phyloP scores from a whole-genome alignment of 2,797 vertebrate genomes.

The Enteromius unitaeniatus region DNA sequence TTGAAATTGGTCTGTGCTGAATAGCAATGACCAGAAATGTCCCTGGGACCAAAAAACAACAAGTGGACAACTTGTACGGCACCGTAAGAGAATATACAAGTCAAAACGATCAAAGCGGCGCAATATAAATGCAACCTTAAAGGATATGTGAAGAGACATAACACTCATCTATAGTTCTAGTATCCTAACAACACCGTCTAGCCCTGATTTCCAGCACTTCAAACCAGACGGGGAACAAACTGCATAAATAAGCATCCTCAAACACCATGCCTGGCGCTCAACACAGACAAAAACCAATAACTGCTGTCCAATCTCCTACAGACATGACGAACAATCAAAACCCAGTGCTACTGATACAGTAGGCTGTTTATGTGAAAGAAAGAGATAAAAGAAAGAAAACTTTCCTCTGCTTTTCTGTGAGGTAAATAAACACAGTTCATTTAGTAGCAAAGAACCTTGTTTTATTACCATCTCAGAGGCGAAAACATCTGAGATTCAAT shows the following conservation, averaged over 20 bases:
- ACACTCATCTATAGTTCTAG: slow-evolving; percentile 9
- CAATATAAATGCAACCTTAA: slow-evolving; percentile 32
- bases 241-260: slow-evolving; percentile 48
- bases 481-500: not conserved
- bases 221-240: slow-evolving; percentile 45
- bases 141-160: slow-evolving; percentile 16
- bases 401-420: not conserved
- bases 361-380: not conserved
- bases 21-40: slow-evolving; percentile 32
- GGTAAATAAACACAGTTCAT: not conserved
- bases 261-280: slow-evolving; percentile 20
- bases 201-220: slow-evolving; percentile 46
- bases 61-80: slow-evolving; percentile 33
- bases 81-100: slow-evolving; percentile 5
- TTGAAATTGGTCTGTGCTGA: slow-evolving; percentile 34
- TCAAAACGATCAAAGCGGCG: slow-evolving; percentile 37
- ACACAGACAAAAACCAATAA: slow-evolving; percentile 39
- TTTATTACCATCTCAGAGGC: not conserved
- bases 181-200: slow-evolving; percentile 34
- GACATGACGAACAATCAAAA: slow-evolving; percentile 12
- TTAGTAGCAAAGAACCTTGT: not conserved
- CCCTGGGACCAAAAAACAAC: slow-evolving; percentile 44
- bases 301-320: not conserved
- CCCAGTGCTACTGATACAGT: not conserved
- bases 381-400: slow-evolving; percentile 15